A percentile compares a stretch with the other conserved stretches of the same genome.
phyloP scores from a whole-genome alignment of 2,113 vertebrate genomes.

The Urocolius indicus region DNA sequence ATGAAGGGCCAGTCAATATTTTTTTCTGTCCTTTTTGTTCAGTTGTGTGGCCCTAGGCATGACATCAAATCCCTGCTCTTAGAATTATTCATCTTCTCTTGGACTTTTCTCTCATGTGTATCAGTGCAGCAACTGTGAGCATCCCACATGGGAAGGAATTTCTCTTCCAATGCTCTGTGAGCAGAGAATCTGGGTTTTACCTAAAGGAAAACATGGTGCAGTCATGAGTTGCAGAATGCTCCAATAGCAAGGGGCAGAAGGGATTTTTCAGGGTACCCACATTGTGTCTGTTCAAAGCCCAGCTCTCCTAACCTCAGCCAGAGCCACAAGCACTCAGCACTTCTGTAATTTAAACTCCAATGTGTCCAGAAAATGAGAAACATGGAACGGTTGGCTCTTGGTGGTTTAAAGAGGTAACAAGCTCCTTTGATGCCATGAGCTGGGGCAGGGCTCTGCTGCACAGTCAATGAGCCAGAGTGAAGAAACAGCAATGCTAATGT shows the following conservation, averaged over 20 bases:
- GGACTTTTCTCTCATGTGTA: not conserved
- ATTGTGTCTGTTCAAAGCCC: not conserved
- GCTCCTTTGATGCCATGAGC: not conserved
- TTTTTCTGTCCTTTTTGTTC: constrained; percentile 14
- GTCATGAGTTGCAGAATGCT: not conserved
- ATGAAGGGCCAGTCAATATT: constrained; percentile 55
- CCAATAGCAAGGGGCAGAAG: not conserved
- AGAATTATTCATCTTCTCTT: not conserved
- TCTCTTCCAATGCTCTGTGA: not conserved
- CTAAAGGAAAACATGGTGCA: not conserved
- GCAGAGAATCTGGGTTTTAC: not conserved
- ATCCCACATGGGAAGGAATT: not conserved
- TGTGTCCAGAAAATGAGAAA: not conserved
- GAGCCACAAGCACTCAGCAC: not conserved
- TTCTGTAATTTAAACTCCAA: not conserved
- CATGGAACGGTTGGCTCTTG: not conserved
- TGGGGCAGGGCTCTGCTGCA: not conserved
- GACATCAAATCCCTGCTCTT: not conserved
- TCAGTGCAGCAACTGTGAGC: not conserved
- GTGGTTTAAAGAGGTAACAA: not conserved
- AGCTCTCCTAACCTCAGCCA: not conserved
- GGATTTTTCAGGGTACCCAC: not conserved
- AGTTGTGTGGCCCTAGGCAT: not conserved
- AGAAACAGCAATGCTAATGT: not conserved
- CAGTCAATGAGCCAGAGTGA: not conserved